Base-by-base conservation (phyloP, 2,888 invertebrate genomes). In the Trichacis sp. region DNA sequence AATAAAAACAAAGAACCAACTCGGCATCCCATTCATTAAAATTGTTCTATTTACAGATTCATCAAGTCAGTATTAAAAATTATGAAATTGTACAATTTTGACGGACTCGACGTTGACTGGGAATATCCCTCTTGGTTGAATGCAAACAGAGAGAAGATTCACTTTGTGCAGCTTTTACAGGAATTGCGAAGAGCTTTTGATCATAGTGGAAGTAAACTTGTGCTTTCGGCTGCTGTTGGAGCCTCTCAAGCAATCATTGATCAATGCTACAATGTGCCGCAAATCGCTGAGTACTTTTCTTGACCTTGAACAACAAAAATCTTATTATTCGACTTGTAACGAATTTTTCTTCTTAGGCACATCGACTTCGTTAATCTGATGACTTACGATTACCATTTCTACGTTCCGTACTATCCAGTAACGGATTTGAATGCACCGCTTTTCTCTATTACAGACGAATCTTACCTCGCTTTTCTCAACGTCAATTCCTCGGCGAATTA, bases 361-460 rank as follows among this genome's bases (percentile, higher is more conserved):
- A 90, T 92, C 0, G 96, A 96, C 83, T 94, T 89, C 85, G 89
- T 95, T 0, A 95, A 94, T 82, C 78, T 97, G n/a, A 96, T 96
- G 96, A 89, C 93, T 0, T 97, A 97, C 79, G 96, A 97, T 82
- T 96, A 90, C 77, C 95, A 96, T 82, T 92, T 89, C 77, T 96
- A 89, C 77, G 88, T 90, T 2, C 87, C 88, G 80, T 88, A 89
- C 64, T 90, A 92, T 1, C 96, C 96, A 0, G 90, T 94, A 71
- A 96, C 96, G 14, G 91, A 94, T 0, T 86, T 94, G 11, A 96
- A 97, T 84, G 89, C 96, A 0, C 96, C 96, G 0, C 84, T 97
- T 1, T 93, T 89, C 79, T 85, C 88, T 0, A 86, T 88, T 4
- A 74, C 85, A 6, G 93, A 94, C 72, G 85, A 86, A 36, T 88